Evolutionary conservation across 2,797 vertebrate species (phyloP).

Genomic region (Danio jaintianensis): DNA sequence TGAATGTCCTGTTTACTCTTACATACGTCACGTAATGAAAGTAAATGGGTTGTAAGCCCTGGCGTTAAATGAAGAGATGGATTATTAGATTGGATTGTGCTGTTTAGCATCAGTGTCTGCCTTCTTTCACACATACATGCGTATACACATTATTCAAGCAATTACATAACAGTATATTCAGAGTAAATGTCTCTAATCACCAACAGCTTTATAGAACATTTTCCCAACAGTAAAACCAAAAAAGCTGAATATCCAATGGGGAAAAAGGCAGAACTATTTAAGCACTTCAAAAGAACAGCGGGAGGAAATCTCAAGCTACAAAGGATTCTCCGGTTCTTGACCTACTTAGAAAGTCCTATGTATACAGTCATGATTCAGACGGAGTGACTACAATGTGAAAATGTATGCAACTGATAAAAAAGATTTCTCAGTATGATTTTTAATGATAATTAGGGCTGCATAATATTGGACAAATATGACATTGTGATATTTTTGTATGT

Average conservation of each 20-base stretch:
- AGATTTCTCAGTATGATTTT: too few relatives aligned
- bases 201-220: background rate
- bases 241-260: background rate
- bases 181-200: background rate
- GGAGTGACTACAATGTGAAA: background rate
- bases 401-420: background rate
- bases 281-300: background rate
- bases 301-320: background rate
- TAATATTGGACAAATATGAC: too few relatives aligned
- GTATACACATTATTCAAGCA: background rate
- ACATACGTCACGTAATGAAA: background rate
- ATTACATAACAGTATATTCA: too few relatives aligned
- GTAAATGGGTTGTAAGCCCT: background rate
- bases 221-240: background rate
- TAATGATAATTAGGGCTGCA: too few relatives aligned
- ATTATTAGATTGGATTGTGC: background rate
- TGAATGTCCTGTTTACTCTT: background rate
- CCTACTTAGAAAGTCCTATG: slow-evolving; percentile 23
- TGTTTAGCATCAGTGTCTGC: background rate
- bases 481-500: too few relatives aligned
- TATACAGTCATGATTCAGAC: background rate
- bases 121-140: too few relatives aligned
- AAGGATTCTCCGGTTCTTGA: background rate
- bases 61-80: background rate
- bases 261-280: background rate